Percentiles rank a stretch among this genome's conserved stretches.
Conservation (phyloP, 2,797 vertebrate genomes). For the Coregonus suidteri region DNA sequence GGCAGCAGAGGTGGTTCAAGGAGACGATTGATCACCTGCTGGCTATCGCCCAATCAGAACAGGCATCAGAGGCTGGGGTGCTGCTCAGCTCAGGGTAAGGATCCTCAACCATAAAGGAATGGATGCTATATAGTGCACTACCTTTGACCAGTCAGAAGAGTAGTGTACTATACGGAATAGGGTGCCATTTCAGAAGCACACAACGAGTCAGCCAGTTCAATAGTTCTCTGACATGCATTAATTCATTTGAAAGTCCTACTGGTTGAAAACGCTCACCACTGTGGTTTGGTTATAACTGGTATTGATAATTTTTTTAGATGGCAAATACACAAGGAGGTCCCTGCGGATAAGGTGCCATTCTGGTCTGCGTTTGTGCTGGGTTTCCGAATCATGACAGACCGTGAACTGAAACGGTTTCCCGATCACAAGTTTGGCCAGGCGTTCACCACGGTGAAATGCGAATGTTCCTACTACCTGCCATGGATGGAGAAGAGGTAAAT, state of each 20-base stretch:
- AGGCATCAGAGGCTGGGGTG: constrained; percentile 84
- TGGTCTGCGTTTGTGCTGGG: constrained; percentile 87
- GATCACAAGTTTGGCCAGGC: constrained; percentile 13
- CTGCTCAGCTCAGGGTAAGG: constrained; percentile 86
- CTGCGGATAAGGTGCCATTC: constrained; percentile 76
- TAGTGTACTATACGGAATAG: constrained; percentile 53
- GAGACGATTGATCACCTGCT: not conserved
- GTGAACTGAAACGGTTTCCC: constrained; percentile 86
- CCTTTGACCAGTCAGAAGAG: not conserved
- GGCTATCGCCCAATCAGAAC: not conserved
- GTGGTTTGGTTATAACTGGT: not conserved
- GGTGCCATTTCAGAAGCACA: not conserved
- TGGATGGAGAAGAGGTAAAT: constrained; percentile 89
- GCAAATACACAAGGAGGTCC: constrained; percentile 83
- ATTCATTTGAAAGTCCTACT: not conserved
- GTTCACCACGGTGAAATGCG: constrained; percentile 85
- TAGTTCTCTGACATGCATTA: not conserved
- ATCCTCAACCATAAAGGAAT: not conserved
- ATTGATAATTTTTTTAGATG: constrained; percentile 48
- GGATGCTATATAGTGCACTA: not conserved
- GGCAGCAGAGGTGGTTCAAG: not conserved
- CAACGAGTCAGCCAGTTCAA: not conserved
- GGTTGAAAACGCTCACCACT: not conserved
- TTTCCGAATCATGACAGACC: constrained; percentile 82
- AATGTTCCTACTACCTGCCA: constrained; percentile 82